A percentile compares a stretch with the other conserved stretches of the same genome.
Evolutionary conservation across 2,888 invertebrate species (phyloP).

Genomic region (Encarsia formosa): DNA sequence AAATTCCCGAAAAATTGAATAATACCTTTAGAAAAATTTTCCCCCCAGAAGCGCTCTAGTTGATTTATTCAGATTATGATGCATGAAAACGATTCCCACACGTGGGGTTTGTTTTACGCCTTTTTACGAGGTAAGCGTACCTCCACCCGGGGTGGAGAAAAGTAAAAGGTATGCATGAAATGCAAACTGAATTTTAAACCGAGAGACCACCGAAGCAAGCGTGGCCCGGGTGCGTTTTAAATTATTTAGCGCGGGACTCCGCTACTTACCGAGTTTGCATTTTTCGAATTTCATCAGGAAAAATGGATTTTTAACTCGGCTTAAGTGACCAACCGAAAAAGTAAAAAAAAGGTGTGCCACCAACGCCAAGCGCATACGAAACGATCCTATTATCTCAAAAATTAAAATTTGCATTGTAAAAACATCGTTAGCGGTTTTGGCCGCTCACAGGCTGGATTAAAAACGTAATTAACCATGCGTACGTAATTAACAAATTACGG

Average conservation of each 20-base stretch:
- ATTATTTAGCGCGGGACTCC: slow-evolving; percentile 15
- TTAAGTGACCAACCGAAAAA: slow-evolving; percentile 4
- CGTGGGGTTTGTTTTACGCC: background rate
- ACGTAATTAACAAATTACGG: too few species aligned
- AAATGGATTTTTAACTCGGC: slow-evolving; percentile 14
- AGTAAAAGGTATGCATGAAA: slow-evolving; percentile 1
- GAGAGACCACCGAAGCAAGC: too few species aligned
- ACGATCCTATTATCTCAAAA: too few species aligned
- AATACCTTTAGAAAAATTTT: too few species aligned
- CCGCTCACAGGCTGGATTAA: too few species aligned
- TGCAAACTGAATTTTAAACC: slow-evolving; percentile 17
- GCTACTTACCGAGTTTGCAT: slow-evolving; percentile 14
- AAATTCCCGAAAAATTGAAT: too few species aligned
- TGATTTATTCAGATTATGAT: slow-evolving; percentile 4
- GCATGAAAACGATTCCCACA: background rate
- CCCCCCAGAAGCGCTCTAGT: background rate
- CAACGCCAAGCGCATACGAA: too few species aligned
- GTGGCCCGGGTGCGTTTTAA: too few species aligned
- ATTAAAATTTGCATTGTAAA: too few species aligned
- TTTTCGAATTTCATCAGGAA: slow-evolving; percentile 16
- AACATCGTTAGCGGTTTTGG: too few species aligned
- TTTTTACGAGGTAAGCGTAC: background rate
- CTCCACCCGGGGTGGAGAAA: background rate
- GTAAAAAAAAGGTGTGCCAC: too few species aligned
- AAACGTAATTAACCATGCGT: too few species aligned